Conservation (phyloP, 2,113 vertebrate species). For the Antidorcas marsupialis region DNA sequence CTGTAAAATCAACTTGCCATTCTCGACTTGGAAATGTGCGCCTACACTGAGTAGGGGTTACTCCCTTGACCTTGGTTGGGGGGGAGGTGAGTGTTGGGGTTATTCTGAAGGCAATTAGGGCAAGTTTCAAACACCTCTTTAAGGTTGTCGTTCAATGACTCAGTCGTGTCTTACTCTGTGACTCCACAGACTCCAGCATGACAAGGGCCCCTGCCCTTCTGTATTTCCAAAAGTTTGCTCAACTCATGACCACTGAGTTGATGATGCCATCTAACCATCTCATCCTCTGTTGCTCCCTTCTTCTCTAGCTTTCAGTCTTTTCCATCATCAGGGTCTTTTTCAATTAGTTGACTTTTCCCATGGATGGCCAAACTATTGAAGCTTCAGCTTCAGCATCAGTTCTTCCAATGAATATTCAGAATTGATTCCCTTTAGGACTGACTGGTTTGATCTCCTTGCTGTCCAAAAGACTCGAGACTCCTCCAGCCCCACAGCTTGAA, state of each 20-base stretch:
- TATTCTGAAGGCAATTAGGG: neutral
- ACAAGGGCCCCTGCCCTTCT: neutral
- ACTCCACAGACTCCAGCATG: neutral
- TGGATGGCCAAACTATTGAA: neutral
- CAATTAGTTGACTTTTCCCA: neutral
- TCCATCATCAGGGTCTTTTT: neutral
- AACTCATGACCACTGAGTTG: neutral
- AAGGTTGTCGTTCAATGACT: fast-evolving
- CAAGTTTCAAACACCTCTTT: neutral
- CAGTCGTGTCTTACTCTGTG: neutral
- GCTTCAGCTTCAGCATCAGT: neutral
- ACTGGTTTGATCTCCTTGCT: neutral
- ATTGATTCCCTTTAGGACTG: neutral
- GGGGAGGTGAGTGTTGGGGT: neutral
- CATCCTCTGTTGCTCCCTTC: neutral
- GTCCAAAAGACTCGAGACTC: neutral
- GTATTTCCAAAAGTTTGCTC: neutral
- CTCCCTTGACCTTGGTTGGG: neutral
- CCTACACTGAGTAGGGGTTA: neutral
- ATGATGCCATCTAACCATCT: neutral
- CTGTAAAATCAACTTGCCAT: neutral
- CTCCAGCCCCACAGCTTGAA: neutral
- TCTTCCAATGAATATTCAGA: neutral
- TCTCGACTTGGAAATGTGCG: neutral
- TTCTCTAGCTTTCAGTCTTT: neutral